Conservation (phyloP, 2,797 vertebrate species). For the Clarias fuscus region DNA sequence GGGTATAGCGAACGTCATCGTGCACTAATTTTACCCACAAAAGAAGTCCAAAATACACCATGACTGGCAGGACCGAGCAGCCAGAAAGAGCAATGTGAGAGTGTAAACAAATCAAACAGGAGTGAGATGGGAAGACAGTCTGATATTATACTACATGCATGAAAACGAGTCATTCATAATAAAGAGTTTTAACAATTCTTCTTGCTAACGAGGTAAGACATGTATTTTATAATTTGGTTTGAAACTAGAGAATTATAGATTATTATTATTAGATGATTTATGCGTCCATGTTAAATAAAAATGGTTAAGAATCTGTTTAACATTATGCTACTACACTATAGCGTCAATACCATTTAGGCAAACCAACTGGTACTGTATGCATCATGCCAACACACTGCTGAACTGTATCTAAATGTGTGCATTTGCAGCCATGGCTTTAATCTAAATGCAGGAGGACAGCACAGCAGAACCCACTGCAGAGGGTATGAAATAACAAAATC, state of each 20-base stretch:
- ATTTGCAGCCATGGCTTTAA: neutral
- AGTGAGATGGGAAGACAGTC: neutral
- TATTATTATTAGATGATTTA: neutral
- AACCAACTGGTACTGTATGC: neutral
- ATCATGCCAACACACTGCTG: neutral
- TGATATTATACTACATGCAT: neutral
- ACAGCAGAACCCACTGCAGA: neutral
- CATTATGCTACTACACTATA: neutral
- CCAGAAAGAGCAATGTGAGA: neutral
- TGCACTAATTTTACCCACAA: neutral
- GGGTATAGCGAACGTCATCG: neutral
- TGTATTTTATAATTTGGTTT: neutral
- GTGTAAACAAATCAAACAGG: slow-evolving; percentile 1
- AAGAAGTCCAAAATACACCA: slow-evolving; percentile 19
- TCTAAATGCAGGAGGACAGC: neutral
- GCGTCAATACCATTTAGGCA: neutral
- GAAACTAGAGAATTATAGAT: neutral
- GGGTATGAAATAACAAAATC: neutral
- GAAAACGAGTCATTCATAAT: neutral
- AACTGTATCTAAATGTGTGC: neutral
- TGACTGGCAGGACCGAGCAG: slow-evolving; percentile 3
- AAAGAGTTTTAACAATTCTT: neutral
- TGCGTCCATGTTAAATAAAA: neutral
- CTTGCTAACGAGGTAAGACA: neutral
- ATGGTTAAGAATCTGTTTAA: neutral